Conservation (phyloP, 2,113 vertebrate species). For the Silurus asotus region DNA sequence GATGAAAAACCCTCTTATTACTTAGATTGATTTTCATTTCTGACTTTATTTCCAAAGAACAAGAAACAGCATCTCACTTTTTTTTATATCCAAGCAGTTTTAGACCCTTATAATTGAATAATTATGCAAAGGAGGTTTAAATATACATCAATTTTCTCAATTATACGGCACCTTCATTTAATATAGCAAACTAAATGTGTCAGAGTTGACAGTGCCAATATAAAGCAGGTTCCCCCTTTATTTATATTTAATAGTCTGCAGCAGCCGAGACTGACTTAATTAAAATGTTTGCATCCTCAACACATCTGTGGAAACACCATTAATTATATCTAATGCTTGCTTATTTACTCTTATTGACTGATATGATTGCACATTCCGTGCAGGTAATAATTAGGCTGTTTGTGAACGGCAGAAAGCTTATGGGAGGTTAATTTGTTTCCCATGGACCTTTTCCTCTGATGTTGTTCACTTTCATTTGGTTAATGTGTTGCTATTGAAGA, state of each 20-base stretch:
- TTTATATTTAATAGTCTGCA: constrained; percentile 46
- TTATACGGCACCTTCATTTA: background rate
- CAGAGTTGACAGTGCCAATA: background rate
- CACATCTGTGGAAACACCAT: constrained; percentile 54
- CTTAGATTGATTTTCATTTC: background rate
- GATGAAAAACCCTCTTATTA: background rate
- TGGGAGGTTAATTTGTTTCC: constrained; percentile 42
- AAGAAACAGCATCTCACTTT: background rate
- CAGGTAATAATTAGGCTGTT: constrained; percentile 57
- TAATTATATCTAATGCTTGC: constrained; percentile 58
- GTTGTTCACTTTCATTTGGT: background rate
- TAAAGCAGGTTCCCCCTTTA: constrained; percentile 28
- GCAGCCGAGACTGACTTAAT: constrained; percentile 27
- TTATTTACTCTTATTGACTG: constrained; percentile 58
- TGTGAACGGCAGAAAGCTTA: constrained; percentile 37
- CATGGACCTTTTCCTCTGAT: background rate
- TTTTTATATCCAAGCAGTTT: background rate
- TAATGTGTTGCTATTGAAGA: constrained; percentile 55
- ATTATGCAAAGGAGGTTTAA: background rate
- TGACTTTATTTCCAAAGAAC: background rate
- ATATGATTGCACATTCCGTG: constrained; percentile 60
- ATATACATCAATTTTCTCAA: background rate
- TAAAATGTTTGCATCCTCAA: constrained; percentile 50
- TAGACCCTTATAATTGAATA: background rate
- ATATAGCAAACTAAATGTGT: background rate